Percentiles rank a stretch among this genome's conserved stretches.
phyloP scores from a whole-genome alignment of 2,113 vertebrate genomes.

The Peromyscus polionotus region DNA sequence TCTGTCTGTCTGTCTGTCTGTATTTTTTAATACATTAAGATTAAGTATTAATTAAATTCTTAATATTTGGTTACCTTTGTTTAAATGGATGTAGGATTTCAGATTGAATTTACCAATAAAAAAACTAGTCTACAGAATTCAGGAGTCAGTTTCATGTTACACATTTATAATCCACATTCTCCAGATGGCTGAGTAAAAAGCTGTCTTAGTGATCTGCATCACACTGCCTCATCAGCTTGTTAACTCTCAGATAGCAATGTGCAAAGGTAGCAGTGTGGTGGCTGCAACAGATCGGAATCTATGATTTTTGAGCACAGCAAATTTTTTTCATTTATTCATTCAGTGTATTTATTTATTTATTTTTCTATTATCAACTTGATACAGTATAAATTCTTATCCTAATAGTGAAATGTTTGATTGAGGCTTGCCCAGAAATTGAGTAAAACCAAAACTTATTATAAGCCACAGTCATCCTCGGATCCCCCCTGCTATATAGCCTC shows the following conservation, averaged over 20 bases:
- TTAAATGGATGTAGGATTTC: not conserved
- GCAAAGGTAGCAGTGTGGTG: constrained; percentile 83
- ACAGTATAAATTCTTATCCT: no score
- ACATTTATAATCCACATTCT: not conserved
- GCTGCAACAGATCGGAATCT: constrained; percentile 59
- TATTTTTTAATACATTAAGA: not conserved
- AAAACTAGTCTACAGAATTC: constrained; percentile 4
- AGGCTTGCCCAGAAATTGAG: no score
- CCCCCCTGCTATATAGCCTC: no score
- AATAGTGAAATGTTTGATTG: no score
- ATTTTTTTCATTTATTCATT: no score
- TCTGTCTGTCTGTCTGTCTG: no score
- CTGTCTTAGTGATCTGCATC: constrained; percentile 62
- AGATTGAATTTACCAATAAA: not conserved
- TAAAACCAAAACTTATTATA: no score
- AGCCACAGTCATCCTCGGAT: no score
- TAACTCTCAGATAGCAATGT: constrained; percentile 70
- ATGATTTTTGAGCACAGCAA: not conserved
- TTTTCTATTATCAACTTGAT: no score
- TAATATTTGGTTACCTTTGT: not conserved
- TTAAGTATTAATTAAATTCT: constrained; percentile 43
- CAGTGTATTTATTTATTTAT: no score
- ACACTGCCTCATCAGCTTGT: constrained; percentile 82
- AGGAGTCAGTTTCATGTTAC: not conserved
- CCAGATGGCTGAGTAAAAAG: not conserved